Conservation (phyloP, 1,140 invertebrate genomes). For the Orchesella cincta region DNA sequence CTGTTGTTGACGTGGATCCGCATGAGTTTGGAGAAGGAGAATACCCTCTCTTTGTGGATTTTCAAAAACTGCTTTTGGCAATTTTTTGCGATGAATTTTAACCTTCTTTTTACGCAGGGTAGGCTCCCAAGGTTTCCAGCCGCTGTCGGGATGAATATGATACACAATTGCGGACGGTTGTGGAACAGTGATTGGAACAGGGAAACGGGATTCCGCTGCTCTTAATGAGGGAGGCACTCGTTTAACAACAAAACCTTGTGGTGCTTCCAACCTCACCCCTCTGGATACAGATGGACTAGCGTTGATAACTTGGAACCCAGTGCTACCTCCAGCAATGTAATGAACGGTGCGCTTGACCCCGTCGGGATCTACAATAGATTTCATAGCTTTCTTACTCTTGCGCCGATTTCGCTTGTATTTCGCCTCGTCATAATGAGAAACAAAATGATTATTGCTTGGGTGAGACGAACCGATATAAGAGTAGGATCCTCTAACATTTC, state of each 20-base stretch:
- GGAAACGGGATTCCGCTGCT: not conserved
- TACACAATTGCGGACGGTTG: constrained; percentile 22
- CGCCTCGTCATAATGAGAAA: not conserved
- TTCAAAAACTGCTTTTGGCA: not conserved
- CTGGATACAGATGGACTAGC: constrained; percentile 12
- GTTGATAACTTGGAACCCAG: constrained; percentile 31
- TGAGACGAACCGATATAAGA: constrained; percentile 51
- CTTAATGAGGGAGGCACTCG: not conserved
- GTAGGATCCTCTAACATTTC: constrained; percentile 53
- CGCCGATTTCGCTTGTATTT: not conserved
- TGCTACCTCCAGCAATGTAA: constrained; percentile 54
- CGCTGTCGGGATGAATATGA: constrained; percentile 24
- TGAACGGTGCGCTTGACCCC: constrained; percentile 52
- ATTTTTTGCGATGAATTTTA: constrained; percentile 9
- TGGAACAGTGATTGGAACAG: not conserved
- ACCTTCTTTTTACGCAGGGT: not conserved
- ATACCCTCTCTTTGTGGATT: not conserved
- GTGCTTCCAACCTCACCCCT: constrained; percentile 11
- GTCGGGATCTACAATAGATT: constrained; percentile 46
- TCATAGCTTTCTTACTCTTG: constrained; percentile 1
- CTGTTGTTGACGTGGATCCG: constrained; percentile 1
- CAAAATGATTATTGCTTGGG: not conserved
- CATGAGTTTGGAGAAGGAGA: constrained; percentile 7
- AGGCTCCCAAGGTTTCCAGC: constrained; percentile 27
- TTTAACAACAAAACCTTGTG: not conserved